phyloP scores from a whole-genome alignment of 2,113 vertebrate genomes.

The Laticauda laticaudata region DNA sequence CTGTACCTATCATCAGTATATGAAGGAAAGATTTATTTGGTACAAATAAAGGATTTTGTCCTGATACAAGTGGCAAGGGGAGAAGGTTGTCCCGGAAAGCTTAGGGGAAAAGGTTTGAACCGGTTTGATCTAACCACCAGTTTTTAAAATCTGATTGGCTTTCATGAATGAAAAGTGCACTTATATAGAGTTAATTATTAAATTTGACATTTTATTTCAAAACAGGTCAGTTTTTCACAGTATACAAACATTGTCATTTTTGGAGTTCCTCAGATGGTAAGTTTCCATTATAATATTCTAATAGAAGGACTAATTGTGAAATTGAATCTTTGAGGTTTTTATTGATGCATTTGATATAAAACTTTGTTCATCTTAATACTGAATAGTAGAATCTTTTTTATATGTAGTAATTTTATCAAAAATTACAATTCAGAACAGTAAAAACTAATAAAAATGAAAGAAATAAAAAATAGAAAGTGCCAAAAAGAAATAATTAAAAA shows the following conservation, averaged over 20 bases:
- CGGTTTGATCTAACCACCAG: neutral
- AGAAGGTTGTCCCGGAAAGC: neutral
- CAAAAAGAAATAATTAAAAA: neutral
- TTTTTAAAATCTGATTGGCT: neutral
- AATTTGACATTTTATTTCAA: neutral
- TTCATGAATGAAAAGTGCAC: neutral
- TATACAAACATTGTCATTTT: slow-evolving; percentile 91
- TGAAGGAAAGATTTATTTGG: neutral
- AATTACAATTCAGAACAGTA: neutral
- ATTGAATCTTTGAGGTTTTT: neutral
- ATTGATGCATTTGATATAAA: neutral
- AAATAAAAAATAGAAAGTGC: too few relatives aligned
- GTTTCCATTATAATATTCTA: slow-evolving; percentile 42
- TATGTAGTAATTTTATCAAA: neutral
- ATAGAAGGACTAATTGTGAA: neutral
- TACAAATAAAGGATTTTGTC: neutral
- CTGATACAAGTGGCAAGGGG: too few relatives aligned
- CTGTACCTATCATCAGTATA: neutral
- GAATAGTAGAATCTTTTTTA: neutral
- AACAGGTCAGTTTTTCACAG: slow-evolving; percentile 84
- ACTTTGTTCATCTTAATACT: neutral
- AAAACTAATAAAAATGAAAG: neutral
- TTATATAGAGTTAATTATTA: neutral
- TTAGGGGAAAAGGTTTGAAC: neutral
- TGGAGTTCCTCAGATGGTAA: slow-evolving; percentile 97